Base-by-base conservation (phyloP, 2,113 vertebrate genomes). In the Ondatra zibethicus region DNA sequence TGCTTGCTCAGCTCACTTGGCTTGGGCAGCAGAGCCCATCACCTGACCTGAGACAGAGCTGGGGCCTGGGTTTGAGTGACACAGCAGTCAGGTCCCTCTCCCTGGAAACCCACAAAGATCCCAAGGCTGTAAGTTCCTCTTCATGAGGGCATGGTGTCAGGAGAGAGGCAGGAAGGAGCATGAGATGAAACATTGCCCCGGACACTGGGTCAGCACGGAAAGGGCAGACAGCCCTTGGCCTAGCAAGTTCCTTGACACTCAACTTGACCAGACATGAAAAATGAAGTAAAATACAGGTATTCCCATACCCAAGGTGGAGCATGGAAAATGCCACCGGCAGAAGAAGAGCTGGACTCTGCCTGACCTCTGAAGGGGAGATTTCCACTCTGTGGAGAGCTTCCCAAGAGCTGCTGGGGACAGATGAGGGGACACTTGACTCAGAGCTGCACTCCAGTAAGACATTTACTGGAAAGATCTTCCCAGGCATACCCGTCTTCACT, bases 281-380 rank as follows among this genome's bases (percentile, higher is more conserved):
- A 27, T 0, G 8, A 47, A 19, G 52, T 36, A 1, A 9, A 70
- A 63, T 1, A 5, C 33, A 1, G 1, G 3, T 0, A 6, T 36
- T 7, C 55, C 5, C 61, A 5, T 61, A 21, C 45, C 80, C 1
- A 19, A 12, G 23, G 5, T 47, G 2, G 27, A 0, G 29, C 0
- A 13, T 0, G 29, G 1, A 3, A 50, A 42, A 3, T 29, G 4
- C n/a, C 1, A 3, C 55, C 73, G 9, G 5, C 7, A 2, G 29
- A 25, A 65, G 31, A 42, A 25, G 36, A 36, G 11, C 39, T 9
- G 25, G 81, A 14, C 47, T 14, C 72, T 29, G 13, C 33, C 31
- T 47, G 58, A 14, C 58, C 16, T 82, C 80, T 21, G 39, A 5
- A 55, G 52, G 52, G 27, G 61, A 12, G 14, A n/a, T 7, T 19